Conservation (phyloP, 2,888 invertebrate genomes). For the Cepaea hortensis region DNA sequence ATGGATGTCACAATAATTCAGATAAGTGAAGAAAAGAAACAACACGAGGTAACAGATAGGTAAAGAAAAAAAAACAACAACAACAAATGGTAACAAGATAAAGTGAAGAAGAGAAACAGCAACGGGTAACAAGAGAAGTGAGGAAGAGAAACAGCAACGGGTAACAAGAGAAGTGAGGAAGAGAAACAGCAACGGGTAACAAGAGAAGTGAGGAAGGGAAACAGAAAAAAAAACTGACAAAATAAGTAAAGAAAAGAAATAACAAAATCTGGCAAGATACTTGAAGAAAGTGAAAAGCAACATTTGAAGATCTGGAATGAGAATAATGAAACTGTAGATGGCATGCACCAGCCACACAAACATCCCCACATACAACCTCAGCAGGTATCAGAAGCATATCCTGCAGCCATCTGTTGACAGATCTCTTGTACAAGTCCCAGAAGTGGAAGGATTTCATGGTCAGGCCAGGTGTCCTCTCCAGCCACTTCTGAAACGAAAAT, state of each 20-base stretch:
- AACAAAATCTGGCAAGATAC: not conserved
- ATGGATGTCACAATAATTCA: no score
- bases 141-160: not conserved
- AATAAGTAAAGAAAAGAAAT: not conserved
- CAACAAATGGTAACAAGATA: not conserved
- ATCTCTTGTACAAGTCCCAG: constrained; percentile 90
- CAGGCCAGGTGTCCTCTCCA: constrained; percentile 94
- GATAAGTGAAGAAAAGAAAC: no score
- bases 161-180: not conserved
- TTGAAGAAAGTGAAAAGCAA: not conserved
- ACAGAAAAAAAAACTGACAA: not conserved
- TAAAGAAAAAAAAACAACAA: not conserved
- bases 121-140: not conserved
- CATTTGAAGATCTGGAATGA: no score
- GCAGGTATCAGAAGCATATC: constrained; percentile 73
- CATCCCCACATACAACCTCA: constrained; percentile 58
- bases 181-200: not conserved
- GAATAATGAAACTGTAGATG: no score
- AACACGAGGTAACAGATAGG: no score
- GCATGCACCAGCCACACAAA: no score
- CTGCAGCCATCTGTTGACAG: constrained; percentile 81
- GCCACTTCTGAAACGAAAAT: constrained; percentile 81
- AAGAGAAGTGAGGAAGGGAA: not conserved
- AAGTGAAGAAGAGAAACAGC: not conserved
- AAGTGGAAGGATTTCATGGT: constrained; percentile 90